Percentiles rank a stretch among this genome's conserved stretches.
Conservation (phyloP, 2,888 invertebrate species). For the Leptinotarsa rubiginosa region DNA sequence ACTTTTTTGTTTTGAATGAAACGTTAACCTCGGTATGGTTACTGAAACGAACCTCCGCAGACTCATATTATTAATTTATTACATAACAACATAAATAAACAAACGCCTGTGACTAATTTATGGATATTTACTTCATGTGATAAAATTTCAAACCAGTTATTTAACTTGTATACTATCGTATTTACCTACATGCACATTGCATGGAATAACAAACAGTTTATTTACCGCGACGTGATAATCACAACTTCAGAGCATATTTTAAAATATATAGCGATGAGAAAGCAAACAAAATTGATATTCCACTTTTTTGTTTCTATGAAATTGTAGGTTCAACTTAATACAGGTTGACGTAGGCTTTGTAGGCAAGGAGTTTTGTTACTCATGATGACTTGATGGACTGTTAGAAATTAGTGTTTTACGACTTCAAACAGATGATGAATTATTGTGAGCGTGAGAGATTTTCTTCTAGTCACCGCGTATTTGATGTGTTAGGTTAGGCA, state of each 20-base stretch:
- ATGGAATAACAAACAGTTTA: constrained; percentile 18
- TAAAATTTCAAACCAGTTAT: constrained; percentile 28
- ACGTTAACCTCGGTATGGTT: neutral
- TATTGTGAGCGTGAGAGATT: neutral
- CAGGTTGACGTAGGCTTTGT: neutral
- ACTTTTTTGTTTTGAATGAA: neutral
- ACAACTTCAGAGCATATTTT: constrained; percentile 12
- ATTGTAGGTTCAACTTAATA: neutral
- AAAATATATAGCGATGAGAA: constrained; percentile 13
- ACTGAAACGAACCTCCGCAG: neutral
- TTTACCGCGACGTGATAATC: constrained; percentile 20
- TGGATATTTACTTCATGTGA: constrained; percentile 20
- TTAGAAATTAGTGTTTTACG: neutral
- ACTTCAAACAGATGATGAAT: neutral
- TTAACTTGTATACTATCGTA: constrained; percentile 22
- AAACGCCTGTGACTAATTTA: constrained; percentile 19
- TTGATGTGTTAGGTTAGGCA: neutral
- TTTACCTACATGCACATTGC: constrained; percentile 15
- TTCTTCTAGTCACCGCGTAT: neutral
- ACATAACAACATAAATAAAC: constrained; percentile 16
- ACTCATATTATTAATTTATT: constrained; percentile 2
- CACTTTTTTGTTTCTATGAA: constrained; percentile 7
- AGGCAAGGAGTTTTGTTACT: neutral
- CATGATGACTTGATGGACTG: neutral
- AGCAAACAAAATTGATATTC: constrained; percentile 16